Base-by-base conservation (phyloP, 2,797 vertebrate genomes). In the Platyrinchus mystaceus region DNA sequence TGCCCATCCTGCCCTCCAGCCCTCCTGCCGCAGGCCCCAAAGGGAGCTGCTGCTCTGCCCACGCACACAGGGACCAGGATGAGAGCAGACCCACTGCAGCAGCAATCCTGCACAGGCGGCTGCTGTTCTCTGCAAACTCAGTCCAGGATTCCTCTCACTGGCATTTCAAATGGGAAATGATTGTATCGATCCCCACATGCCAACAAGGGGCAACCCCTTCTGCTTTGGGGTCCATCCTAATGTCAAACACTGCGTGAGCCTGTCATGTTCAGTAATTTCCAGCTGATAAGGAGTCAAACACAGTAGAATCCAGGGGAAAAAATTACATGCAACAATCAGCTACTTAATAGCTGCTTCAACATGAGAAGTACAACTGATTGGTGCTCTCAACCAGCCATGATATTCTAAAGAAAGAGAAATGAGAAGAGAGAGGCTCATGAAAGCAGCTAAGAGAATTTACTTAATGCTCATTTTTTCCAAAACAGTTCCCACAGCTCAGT, bases 321-420 rank as follows among this genome's bases (percentile, higher is more conserved):
- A 83, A 92, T 55, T 83, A 87, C 4, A 74, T 47, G 94, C 80
- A 70, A 93, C 91, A 82, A 97, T 93, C 93, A 91, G 83, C 75
- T 92, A 84, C 90, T 97, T 95, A 96, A 94, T 79, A 94, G 85
- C 93, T 95, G 84, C 91, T 96, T 95, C 94, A 91, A 60, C 64
- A 39, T 34, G 79, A 80, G 67, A 93, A 95, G 87, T 83, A 85
- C 87, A 94, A 91, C 89, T 94, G 94, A 94, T 86, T 85, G 89
- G 91, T 86, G 87, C 78, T 93, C 94, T 96, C 95, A 94, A 77
- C 89, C 89, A 96, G 96, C 84, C 86, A 89, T 70, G 80, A 91
- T 92, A 93, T 60, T 95, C 95, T 90, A 62, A 91, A 95, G 88
- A 93, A 94, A 80, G 89, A 95, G 87, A 93, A 92, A 87, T 41